Base-by-base conservation (phyloP, 2,797 vertebrate genomes). In the Acomys russatus region DNA sequence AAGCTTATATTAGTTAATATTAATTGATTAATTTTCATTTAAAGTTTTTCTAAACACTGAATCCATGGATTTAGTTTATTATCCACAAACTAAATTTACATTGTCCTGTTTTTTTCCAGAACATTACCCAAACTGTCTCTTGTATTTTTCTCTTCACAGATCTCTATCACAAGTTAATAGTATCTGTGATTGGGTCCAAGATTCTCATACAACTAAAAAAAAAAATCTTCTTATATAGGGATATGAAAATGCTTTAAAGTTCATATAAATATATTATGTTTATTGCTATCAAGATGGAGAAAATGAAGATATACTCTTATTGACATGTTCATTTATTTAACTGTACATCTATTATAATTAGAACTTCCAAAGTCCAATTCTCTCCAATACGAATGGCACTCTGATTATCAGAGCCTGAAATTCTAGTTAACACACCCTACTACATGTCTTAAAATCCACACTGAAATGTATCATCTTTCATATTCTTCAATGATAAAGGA, bases 211-310 rank as follows among this genome's bases (percentile, higher is more conserved):
- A 86, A 94, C 73, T 91, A n/a, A 95, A 96, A 91, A 90, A 90
- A 51, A 20, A 28, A 68, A n/a, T n/a, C 54, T 20, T 78, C 33
- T 90, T 64, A 86, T 7, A 61, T 10, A 66, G 18, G 66, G 25
- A 18, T 2, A 66, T 76, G 30, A 86, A 73, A 88, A 56, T 8
- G 77, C 44, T 86, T n/a, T n/a, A 76, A n/a, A 79, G 85, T 82
- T 96, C 87, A 92, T 83, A 89, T 79, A 92, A 95, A 91, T 88
- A 49, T 85, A 79, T 84, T 92, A 54, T 96, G 38, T 23, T 30
- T 91, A 59, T 91, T 92, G n/a, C 85, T 86, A 92, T 78, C 5
- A 6, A 83, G 83, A 44, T 23, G 23, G 68, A 94, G 59, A 51
- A 96, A 94, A 38, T 8, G 10, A 17, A 91, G 71, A 78, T 86